phyloP scores from a whole-genome alignment of 2,113 vertebrate genomes.

The Conger conger region DNA sequence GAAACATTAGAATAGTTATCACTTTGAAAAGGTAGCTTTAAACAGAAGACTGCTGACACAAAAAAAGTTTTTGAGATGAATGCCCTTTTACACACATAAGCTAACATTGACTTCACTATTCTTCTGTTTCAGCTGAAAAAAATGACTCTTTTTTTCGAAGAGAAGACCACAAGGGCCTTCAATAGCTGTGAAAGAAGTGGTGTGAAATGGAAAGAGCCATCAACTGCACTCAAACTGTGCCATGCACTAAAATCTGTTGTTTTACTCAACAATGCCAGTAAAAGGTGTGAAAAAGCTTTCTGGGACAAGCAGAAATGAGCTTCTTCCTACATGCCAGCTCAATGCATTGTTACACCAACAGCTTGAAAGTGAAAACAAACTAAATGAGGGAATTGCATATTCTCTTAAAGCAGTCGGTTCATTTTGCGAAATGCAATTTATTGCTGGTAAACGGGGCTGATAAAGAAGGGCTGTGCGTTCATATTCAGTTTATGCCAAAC shows the following conservation, averaged over 20 bases:
- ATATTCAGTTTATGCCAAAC: neutral
- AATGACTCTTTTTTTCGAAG: neutral
- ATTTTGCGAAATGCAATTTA: neutral
- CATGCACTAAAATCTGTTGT: neutral
- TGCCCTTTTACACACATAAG: neutral
- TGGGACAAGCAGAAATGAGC: neutral
- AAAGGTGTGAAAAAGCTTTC: slow-evolving; percentile 1
- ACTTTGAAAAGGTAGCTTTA: too few species aligned
- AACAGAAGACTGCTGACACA: too few species aligned
- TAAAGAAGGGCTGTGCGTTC: neutral
- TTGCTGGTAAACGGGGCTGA: neutral
- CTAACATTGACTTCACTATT: neutral
- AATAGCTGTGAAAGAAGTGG: neutral
- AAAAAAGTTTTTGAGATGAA: neutral
- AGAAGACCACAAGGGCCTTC: neutral
- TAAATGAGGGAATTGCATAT: neutral
- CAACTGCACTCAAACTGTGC: neutral
- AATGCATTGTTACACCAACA: neutral
- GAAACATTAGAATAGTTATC: too few species aligned
- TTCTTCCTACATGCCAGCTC: neutral
- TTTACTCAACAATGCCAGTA: neutral
- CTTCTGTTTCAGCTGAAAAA: neutral
- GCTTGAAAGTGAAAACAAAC: neutral
- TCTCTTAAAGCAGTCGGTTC: neutral
- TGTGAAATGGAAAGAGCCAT: neutral